Conservation (phyloP, 1,140 invertebrate genomes). For the Drosophila baimaii region DNA sequence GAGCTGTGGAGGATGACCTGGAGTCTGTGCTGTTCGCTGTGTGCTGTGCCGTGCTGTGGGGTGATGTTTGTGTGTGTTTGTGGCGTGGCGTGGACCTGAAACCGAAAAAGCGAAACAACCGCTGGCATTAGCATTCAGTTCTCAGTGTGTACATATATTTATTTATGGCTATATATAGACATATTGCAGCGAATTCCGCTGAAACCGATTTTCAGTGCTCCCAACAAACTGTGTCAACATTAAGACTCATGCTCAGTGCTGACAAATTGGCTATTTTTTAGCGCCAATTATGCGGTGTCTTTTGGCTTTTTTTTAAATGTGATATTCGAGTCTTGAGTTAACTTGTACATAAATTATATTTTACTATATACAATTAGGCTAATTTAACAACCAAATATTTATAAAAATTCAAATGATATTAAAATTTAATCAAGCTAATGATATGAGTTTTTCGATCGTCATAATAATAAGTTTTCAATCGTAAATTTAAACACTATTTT, state of each 20-base stretch:
- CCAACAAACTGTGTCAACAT: constrained; percentile 62
- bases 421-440: too few relatives aligned
- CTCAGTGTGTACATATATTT: constrained; percentile 20
- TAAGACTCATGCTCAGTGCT: constrained; percentile 13
- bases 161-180: constrained; percentile 62
- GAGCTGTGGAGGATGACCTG: constrained; percentile 24
- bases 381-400: too few relatives aligned
- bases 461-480: too few relatives aligned
- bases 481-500: too few relatives aligned
- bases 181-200: constrained; percentile 58
- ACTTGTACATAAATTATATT: too few relatives aligned
- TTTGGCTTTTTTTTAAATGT: background rate
- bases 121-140: constrained; percentile 29
- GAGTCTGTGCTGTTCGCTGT: constrained; percentile 42
- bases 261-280: background rate
- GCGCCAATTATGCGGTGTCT: too few relatives aligned
- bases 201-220: constrained; percentile 52
- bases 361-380: too few relatives aligned
- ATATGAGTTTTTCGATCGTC: too few relatives aligned
- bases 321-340: too few relatives aligned
- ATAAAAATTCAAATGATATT: too few relatives aligned
- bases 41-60: constrained; percentile 27
- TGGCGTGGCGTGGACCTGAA: constrained; percentile 37
- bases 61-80: constrained; percentile 27
- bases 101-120: constrained; percentile 10